These are phyloP conservation scores for Ceratina japonica DNA, from an alignment of 1,140 invertebrate genomes.

Conservation along the genomic window DNA sequence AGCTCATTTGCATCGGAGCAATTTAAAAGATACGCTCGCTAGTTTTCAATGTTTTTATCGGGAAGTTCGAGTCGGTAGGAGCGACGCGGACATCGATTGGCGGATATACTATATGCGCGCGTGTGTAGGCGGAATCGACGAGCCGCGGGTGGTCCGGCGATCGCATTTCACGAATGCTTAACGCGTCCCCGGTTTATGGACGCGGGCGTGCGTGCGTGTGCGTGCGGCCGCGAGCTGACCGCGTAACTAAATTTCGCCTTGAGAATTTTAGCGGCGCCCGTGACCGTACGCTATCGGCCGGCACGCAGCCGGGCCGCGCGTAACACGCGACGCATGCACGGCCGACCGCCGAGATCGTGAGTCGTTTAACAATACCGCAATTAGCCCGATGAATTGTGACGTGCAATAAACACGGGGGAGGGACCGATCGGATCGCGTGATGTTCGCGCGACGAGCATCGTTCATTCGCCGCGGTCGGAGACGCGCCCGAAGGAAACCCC, in stretches of 20 bases:
- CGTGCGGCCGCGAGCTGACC: slow-evolving; percentile 58
- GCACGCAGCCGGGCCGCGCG: slow-evolving; percentile 40
- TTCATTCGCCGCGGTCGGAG: neutral
- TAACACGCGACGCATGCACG: slow-evolving; percentile 55
- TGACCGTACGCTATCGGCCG: slow-evolving; percentile 21
- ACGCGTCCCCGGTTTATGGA: slow-evolving; percentile 73
- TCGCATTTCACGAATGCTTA: slow-evolving; percentile 68
- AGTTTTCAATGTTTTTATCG: slow-evolving; percentile 47
- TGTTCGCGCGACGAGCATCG: neutral
- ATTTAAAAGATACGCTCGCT: neutral
- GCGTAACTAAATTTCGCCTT: slow-evolving; percentile 69
- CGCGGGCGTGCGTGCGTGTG: slow-evolving; percentile 64
- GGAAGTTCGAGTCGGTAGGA: slow-evolving; percentile 21
- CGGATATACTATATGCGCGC: neutral
- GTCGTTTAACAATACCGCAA: slow-evolving; percentile 60
- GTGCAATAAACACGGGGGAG: slow-evolving; percentile 44
- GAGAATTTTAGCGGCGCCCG: slow-evolving; percentile 56
- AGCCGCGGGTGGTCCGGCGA: slow-evolving; percentile 67
- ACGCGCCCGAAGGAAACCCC: slow-evolving; percentile 21
- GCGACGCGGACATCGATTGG: slow-evolving; percentile 10
- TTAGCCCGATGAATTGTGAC: slow-evolving; percentile 60
- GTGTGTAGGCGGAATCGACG: neutral
- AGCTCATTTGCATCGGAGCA: no score
- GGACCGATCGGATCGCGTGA: neutral
- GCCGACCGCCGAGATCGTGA: slow-evolving; percentile 52